These are phyloP conservation scores for Bradypodion pumilum DNA, from an alignment of 2,797 vertebrate genomes.

Conservation along the genomic window DNA sequence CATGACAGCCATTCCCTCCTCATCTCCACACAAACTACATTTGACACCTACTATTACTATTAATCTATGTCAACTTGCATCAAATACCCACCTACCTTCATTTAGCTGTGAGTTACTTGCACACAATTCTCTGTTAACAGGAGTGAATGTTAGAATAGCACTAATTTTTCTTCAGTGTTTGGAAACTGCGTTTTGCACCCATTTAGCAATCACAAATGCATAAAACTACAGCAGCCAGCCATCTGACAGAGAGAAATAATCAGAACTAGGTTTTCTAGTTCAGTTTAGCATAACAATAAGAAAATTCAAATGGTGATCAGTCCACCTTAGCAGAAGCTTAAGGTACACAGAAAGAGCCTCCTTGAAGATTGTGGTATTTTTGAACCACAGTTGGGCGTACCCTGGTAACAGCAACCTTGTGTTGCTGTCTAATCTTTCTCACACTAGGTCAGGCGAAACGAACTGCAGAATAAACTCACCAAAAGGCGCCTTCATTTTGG, in stretches of 20 bases:
- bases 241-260: constrained; percentile 41
- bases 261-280: constrained; percentile 24
- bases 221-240: constrained; percentile 13
- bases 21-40: neutral
- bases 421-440: too few species aligned
- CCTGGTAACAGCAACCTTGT: too few species aligned
- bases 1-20: too few species aligned
- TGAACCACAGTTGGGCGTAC: too few species aligned
- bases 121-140: constrained; percentile 16
- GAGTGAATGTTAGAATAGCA: constrained; percentile 20
- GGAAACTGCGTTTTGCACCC: neutral
- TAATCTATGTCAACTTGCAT: neutral
- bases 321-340: fast-evolving
- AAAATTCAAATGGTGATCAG: neutral
- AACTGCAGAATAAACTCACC: too few species aligned
- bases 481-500: too few species aligned
- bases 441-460: too few species aligned
- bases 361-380: too few species aligned
- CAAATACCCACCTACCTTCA: neutral
- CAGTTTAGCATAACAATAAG: constrained; percentile 4
- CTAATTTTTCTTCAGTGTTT: constrained; percentile 21
- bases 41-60: neutral
- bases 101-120: neutral
- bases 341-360: too few species aligned
- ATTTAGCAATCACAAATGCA: constrained; percentile 3